These are phyloP conservation scores for Abrostola triplasia DNA, from an alignment of 2,888 invertebrate genomes.

Conservation along the genomic window DNA sequence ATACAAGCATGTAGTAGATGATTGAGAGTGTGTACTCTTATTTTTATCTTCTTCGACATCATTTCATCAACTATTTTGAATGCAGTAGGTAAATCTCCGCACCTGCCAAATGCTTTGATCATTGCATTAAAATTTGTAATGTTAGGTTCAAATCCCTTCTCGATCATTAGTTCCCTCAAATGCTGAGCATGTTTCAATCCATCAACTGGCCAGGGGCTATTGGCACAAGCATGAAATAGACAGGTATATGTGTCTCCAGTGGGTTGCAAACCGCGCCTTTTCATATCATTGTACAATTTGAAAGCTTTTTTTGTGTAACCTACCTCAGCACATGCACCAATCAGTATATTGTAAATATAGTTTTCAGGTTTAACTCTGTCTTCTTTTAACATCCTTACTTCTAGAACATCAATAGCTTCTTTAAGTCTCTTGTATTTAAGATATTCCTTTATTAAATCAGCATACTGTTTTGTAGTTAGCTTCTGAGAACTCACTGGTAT, in stretches of 20 bases:
- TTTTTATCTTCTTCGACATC: conserved; percentile 88
- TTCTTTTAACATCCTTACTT: conserved; percentile 92
- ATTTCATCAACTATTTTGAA: conserved; percentile 96
- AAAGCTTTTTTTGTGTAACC: conserved; percentile 97
- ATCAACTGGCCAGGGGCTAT: conserved; percentile 91
- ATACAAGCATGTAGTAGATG: conserved; percentile 95
- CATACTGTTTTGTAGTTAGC: conserved; percentile 90
- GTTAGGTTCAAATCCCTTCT: conserved; percentile 91
- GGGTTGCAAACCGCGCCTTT: conserved; percentile 90
- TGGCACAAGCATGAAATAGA: conserved; percentile 96
- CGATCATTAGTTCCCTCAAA: conserved; percentile 91
- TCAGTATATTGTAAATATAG: conserved; percentile 94
- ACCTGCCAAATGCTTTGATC: conserved; percentile 96
- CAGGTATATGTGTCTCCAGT: conserved; percentile 94
- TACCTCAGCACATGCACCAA: conserved; percentile 93
- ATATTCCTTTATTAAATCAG: conserved; percentile 91
- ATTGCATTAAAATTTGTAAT: conserved; percentile 94
- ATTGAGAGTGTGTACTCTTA: conserved; percentile 92
- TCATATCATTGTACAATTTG: conserved; percentile 94
- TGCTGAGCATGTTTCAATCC: conserved; percentile 91
- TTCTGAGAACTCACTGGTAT: conserved; percentile 84
- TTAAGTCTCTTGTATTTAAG: conserved; percentile 90
- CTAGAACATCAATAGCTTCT: conserved; percentile 94
- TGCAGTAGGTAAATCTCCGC: conserved; percentile 93
- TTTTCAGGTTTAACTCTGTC: conserved; percentile 93